Conservation (phyloP, 2,888 invertebrate genomes). For the Clepsis dumicolana region DNA sequence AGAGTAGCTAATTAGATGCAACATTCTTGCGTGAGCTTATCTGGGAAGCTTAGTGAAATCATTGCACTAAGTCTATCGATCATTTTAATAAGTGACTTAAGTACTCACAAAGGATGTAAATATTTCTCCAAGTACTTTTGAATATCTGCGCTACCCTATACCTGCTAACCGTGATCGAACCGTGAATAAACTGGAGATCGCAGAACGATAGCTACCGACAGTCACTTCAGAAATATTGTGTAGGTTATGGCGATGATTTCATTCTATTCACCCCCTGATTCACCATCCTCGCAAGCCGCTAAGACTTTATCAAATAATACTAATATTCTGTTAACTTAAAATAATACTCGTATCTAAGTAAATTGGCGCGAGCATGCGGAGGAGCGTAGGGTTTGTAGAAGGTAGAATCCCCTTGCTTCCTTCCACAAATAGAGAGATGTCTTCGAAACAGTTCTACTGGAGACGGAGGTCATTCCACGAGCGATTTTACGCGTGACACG, state of each 20-base stretch:
- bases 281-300: conserved; percentile 1
- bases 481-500: conserved; percentile 28
- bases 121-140: too few species aligned
- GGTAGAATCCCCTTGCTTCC: conserved; percentile 37
- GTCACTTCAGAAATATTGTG: too few species aligned
- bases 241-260: neutral
- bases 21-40: neutral
- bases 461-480: neutral
- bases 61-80: neutral
- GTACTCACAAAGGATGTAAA: too few species aligned
- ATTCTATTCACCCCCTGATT: neutral
- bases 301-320: conserved; percentile 23
- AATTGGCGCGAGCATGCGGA: conserved; percentile 32
- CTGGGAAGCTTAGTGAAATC: neutral
- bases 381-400: conserved; percentile 35
- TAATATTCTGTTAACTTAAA: conserved; percentile 19
- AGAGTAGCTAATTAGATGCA: neutral
- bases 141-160: too few species aligned
- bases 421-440: conserved; percentile 12
- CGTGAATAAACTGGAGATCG: neutral
- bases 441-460: conserved; percentile 2
- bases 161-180: too few species aligned
- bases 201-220: too few species aligned
- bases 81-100: neutral
- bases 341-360: conserved; percentile 39